Percentiles rank a stretch among this genome's conserved stretches.
Evolutionary conservation across 2,113 vertebrate species (phyloP).

Genomic region (Peucedramus taeniatus): DNA sequence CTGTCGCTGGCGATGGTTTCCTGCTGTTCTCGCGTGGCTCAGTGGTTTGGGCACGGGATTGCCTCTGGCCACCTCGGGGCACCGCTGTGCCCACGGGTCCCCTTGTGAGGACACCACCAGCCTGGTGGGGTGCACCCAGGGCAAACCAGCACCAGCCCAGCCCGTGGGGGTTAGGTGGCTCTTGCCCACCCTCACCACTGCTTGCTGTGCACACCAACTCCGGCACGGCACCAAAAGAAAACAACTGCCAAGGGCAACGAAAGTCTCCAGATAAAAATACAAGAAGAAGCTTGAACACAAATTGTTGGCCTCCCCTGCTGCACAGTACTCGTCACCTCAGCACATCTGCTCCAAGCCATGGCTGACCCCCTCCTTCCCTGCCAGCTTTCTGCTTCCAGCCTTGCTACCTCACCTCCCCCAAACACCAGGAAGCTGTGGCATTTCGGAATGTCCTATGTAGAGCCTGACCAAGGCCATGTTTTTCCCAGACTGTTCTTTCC

Average conservation of each 20-base stretch:
- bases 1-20: rapidly evolving
- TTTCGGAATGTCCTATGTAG: rapidly evolving
- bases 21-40: neutral
- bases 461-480: neutral
- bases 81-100: rapidly evolving
- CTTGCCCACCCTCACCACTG: neutral
- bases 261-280: neutral
- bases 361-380: neutral
- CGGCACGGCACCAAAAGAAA: rapidly evolving
- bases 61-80: neutral
- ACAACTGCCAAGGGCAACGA: neutral
- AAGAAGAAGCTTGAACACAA: neutral
- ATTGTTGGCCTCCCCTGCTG: neutral
- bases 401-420: neutral
- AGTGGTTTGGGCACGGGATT: rapidly evolving
- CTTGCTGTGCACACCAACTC: neutral
- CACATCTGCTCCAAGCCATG: neutral
- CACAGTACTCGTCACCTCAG: neutral
- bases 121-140: rapidly evolving
- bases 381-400: neutral
- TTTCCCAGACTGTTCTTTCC: neutral
- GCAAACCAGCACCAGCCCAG: neutral
- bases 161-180: rapidly evolving
- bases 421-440: neutral
- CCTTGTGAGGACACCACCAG: neutral